phyloP scores from a whole-genome alignment of 2,113 vertebrate genomes.

The Nipponia nippon region DNA sequence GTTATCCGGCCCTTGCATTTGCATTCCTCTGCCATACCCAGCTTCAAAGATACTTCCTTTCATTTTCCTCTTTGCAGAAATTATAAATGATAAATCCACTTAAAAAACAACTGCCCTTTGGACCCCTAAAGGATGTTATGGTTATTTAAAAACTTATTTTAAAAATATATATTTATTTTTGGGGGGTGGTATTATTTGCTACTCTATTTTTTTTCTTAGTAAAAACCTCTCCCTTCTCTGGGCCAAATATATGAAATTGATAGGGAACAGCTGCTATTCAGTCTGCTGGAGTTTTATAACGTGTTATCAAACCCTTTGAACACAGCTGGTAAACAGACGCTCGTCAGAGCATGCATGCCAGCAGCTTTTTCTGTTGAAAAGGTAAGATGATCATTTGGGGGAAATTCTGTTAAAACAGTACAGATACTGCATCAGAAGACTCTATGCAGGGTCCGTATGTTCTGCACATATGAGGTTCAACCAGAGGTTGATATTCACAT shows the following conservation, averaged over 20 bases:
- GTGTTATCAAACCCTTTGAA: slow-evolving; percentile 73
- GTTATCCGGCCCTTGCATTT: not conserved
- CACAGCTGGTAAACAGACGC: slow-evolving; percentile 67
- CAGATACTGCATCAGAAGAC: not conserved
- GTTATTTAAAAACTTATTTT: not conserved
- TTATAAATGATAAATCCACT: not conserved
- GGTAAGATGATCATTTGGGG: not conserved
- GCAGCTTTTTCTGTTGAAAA: not conserved
- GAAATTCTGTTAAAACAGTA: not conserved
- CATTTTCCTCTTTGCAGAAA: not conserved
- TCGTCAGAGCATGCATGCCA: not conserved
- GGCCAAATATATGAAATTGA: slow-evolving; percentile 53
- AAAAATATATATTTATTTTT: not conserved
- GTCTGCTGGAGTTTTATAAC: slow-evolving; percentile 57
- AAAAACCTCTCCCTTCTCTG: not conserved
- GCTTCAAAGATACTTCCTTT: not conserved
- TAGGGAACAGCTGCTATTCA: slow-evolving; percentile 65
- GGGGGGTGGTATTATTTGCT: not conserved
- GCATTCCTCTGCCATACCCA: not conserved
- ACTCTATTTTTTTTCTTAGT: slow-evolving; percentile 1
- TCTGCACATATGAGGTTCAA: not conserved
- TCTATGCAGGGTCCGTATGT: not conserved
- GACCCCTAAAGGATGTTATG: not conserved
- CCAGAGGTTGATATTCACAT: not conserved
- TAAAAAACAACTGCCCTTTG: not conserved